Percentiles rank a stretch among this genome's conserved stretches.
Evolutionary conservation across 2,113 vertebrate species (phyloP).

Genomic region (Paradisaea rubra): DNA sequence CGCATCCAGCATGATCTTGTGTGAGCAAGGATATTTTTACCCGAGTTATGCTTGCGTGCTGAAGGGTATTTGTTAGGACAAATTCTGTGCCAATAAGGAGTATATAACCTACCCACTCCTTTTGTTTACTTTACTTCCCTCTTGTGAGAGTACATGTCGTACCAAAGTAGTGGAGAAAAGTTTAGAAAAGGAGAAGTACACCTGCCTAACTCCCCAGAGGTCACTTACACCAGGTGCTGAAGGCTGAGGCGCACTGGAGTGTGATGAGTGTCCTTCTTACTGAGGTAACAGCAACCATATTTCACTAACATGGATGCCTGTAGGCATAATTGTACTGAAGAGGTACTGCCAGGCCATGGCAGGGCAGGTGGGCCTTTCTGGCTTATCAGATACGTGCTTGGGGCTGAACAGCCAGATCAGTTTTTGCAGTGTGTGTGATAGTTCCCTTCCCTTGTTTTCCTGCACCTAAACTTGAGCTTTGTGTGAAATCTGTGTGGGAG

Average conservation of each 20-base stretch:
- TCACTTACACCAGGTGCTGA: not conserved
- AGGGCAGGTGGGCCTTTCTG: not conserved
- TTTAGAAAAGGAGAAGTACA: not conserved
- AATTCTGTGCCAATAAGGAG: not conserved
- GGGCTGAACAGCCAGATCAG: not conserved
- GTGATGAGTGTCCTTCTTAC: not conserved
- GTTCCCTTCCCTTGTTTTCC: not conserved
- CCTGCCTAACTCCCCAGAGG: not conserved
- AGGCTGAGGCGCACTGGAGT: not conserved
- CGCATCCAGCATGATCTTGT: not conserved
- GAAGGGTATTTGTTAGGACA: not conserved
- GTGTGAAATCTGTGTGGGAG: not conserved
- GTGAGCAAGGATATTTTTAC: not conserved
- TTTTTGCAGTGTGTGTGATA: not conserved
- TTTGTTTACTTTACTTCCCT: not conserved
- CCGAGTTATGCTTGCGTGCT: not conserved
- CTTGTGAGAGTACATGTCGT: not conserved
- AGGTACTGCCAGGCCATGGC: not conserved
- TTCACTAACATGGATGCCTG: not conserved
- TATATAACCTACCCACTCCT: not conserved
- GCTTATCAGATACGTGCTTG: not conserved
- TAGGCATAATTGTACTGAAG: not conserved
- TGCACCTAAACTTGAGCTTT: accelerated
- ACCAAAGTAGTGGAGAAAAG: not conserved
- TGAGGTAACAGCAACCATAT: not conserved